Base-by-base conservation (phyloP, 2,888 invertebrate species). In the Trilocha varians region DNA sequence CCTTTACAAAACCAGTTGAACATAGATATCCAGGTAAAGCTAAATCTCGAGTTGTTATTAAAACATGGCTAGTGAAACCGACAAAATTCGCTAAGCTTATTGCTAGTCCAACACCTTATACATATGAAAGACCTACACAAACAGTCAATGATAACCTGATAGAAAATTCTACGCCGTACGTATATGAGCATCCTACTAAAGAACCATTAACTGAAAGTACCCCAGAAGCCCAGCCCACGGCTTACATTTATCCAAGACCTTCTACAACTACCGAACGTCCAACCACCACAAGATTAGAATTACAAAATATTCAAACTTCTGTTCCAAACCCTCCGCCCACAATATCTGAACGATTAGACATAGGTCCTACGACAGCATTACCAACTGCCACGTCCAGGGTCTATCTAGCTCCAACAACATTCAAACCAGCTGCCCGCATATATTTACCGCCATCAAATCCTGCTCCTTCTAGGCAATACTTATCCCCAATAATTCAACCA, bases 31-130 rank as follows among this genome's bases (percentile, higher is more conserved):
- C 65, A 37, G 65, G 69, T 3, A 70, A 61, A 41, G 76, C 82
- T 33, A 82, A 78, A 53, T 80, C 83, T 6, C 62, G 78, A 49
- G 73, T 84, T 36, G 79, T 76, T 15, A 75, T 80, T 34, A 85
- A 84, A 61, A 82, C 83, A 3, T 85, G 84, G 84, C 71, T 83
- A 40, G 67, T 79, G 3, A 80, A 80, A 60, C 82, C 84, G n/a
- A 62, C 70, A 8, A 82, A 73, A 57, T 55, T 67, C 32, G 71
- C 65, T 11, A 74, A 65, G 52, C 45, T 78, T 40, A 53, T 70
- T 15, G 61, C 58, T 11, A 65, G 71, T 40, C 68, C 47, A 37
- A 48, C 32, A 9, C 57, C 70, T 1, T 74, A 74, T 43, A 45
- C 59, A 37, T 73, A 74, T 55, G 50, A 45, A 42, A 48, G 45